Evolutionary conservation across 2,797 vertebrate genomes (phyloP).

Genomic region (Oceanodroma leucorhoa): DNA sequence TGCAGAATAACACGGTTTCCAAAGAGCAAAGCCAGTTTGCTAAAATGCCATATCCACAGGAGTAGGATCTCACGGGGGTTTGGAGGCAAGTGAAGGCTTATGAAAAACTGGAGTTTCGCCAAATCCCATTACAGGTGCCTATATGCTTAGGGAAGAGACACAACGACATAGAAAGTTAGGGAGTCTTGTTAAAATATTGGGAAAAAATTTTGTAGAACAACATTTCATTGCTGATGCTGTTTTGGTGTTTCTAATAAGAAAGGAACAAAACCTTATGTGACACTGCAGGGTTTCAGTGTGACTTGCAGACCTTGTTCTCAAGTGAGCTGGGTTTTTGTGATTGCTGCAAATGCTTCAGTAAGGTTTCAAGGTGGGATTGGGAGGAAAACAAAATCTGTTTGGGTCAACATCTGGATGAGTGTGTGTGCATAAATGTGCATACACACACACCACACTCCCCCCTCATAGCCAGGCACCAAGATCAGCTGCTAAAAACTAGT

Average conservation of each 20-base stretch:
- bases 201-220: neutral
- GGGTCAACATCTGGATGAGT: neutral
- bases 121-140: neutral
- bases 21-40: neutral
- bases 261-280: neutral
- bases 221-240: neutral
- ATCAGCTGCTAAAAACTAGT: neutral
- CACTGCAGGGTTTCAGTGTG: neutral
- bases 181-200: neutral
- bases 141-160: neutral
- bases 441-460: too few species aligned
- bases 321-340: neutral
- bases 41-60: too few species aligned
- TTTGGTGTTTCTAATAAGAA: neutral
- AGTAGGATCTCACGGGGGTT: neutral
- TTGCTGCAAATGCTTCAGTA: neutral
- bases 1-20: neutral
- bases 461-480: neutral
- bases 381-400: neutral
- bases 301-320: neutral
- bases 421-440: too few species aligned
- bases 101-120: neutral
- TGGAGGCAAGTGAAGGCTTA: neutral
- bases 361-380: neutral
- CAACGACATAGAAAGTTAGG: neutral